Conservation (phyloP, 2,888 invertebrate species). For the Orthonevra nobilis region DNA sequence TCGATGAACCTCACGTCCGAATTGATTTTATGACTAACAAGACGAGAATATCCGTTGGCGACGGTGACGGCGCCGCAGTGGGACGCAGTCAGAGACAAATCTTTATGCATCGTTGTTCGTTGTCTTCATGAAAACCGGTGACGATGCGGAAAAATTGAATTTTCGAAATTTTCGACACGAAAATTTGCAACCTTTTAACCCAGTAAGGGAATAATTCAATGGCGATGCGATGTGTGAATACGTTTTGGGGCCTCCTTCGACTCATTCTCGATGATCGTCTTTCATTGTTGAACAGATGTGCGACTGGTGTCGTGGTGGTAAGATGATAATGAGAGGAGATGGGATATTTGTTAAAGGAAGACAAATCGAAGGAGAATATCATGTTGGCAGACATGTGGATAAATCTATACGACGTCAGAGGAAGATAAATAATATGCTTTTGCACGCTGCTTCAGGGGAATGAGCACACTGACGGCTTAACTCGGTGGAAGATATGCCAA, state of each 20-base stretch:
- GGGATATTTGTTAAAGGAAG: slow-evolving; percentile 42
- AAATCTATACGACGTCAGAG: slow-evolving; percentile 41
- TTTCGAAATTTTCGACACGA: slow-evolving; percentile 65
- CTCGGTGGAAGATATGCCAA: too few relatives aligned
- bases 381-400: slow-evolving; percentile 50
- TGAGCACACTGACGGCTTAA: too few relatives aligned
- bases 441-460: too few relatives aligned
- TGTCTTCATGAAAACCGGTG: slow-evolving; percentile 23
- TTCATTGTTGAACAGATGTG: slow-evolving; percentile 46
- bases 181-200: slow-evolving; percentile 71
- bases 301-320: not conserved
- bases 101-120: slow-evolving; percentile 28
- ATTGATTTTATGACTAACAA: slow-evolving; percentile 68
- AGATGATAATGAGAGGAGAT: slow-evolving; percentile 29
- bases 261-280: not conserved
- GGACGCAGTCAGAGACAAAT: slow-evolving; percentile 57
- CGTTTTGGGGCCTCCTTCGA: not conserved
- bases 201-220: slow-evolving; percentile 46
- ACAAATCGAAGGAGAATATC: slow-evolving; percentile 52
- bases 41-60: too few relatives aligned
- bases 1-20: slow-evolving; percentile 69
- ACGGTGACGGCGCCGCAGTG: too few relatives aligned
- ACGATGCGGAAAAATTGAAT: slow-evolving; percentile 58
- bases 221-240: slow-evolving; percentile 39
- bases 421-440: slow-evolving; percentile 50